Percentiles rank a stretch among this genome's conserved stretches.
Conservation (phyloP, 2,888 invertebrate species). For the Elmis aenea region DNA sequence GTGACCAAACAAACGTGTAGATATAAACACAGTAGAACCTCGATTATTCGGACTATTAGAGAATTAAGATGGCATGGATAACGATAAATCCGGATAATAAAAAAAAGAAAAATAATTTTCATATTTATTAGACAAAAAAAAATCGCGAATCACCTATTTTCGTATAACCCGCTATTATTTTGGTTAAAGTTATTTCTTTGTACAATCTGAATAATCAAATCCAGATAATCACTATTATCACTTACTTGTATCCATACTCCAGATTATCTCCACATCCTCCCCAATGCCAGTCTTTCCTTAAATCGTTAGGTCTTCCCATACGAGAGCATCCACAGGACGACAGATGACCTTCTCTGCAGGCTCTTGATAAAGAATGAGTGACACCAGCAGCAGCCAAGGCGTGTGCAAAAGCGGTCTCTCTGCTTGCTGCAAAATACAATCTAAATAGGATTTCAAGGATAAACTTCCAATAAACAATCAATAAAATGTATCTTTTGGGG, state of each 20-base stretch:
- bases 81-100: too few species aligned
- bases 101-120: too few species aligned
- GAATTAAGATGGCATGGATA: too few species aligned
- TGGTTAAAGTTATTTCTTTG: too few species aligned
- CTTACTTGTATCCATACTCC: conserved; percentile 91
- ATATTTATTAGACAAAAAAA: too few species aligned
- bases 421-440: conserved; percentile 57
- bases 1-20: too few species aligned
- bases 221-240: conserved; percentile 20
- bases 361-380: conserved; percentile 80
- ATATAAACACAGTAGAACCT: too few species aligned
- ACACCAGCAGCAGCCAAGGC: conserved; percentile 87
- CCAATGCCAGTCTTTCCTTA: conserved; percentile 94
- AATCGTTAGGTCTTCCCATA: conserved; percentile 72
- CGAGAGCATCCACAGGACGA: conserved; percentile 87
- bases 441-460: neutral
- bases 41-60: too few species aligned
- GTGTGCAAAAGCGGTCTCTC: conserved; percentile 88
- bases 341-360: conserved; percentile 87
- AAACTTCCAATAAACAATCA: neutral
- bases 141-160: too few species aligned
- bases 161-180: too few species aligned
- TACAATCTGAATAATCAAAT: neutral
- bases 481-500: too few species aligned
- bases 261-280: conserved; percentile 97